phyloP scores from a whole-genome alignment of 2,888 invertebrate genomes.

The Ctena decussata region DNA sequence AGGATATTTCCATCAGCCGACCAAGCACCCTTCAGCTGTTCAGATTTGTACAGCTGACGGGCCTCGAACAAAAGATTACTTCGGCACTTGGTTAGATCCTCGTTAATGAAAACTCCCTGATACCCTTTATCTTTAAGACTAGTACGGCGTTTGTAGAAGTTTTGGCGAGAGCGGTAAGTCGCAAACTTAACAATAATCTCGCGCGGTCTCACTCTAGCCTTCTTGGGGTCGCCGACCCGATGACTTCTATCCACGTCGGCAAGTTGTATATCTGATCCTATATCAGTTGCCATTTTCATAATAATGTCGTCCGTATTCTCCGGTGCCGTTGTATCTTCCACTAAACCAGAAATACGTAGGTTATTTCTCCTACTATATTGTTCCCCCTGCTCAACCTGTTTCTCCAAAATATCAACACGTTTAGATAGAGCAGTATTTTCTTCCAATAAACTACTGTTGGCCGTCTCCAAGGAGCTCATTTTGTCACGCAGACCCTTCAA shows the following conservation, averaged over 20 bases:
- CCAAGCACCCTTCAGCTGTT: not conserved
- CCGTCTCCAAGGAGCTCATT: not conserved
- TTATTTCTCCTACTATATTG: not conserved
- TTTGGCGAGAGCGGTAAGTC: not conserved
- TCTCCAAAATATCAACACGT: not conserved
- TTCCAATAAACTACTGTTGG: not conserved
- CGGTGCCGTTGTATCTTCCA: not conserved
- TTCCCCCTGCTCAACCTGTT: not conserved
- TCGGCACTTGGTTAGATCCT: not conserved
- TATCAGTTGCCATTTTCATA: not conserved
- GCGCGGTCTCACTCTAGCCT: not conserved
- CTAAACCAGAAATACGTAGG: not conserved
- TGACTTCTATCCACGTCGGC: not conserved
- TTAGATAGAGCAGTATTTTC: not conserved
- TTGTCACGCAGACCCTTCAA: not conserved
- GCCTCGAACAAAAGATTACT: not conserved
- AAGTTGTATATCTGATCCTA: not conserved
- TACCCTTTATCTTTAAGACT: not conserved
- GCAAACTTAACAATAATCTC: not conserved
- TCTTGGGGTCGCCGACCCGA: not conserved
- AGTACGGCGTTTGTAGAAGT: not conserved
- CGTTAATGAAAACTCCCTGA: not conserved
- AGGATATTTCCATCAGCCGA: slow-evolving; percentile 1
- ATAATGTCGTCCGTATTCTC: not conserved
- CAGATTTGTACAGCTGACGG: not conserved